phyloP scores from a whole-genome alignment of 2,888 invertebrate species.

The Mythimna pallens region DNA sequence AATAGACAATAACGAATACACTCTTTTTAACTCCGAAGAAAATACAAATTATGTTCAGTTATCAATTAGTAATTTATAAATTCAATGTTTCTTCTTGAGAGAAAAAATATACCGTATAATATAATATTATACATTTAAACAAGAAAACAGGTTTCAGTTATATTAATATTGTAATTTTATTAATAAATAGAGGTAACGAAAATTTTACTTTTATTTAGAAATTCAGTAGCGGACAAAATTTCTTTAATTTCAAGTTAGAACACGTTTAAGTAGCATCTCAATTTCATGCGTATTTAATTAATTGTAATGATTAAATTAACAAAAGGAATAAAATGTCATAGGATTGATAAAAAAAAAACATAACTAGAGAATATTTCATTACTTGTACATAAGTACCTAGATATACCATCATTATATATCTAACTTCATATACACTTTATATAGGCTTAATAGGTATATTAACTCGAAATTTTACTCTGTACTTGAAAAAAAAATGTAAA shows the following conservation, averaged over 20 bases:
- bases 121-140: too few relatives aligned
- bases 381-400: slow-evolving; percentile 53
- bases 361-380: slow-evolving; percentile 37
- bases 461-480: slow-evolving; percentile 47
- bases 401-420: slow-evolving; percentile 44
- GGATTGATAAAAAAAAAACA: slow-evolving; percentile 15
- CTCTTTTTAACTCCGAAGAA: slow-evolving; percentile 19
- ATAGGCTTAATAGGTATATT: slow-evolving; percentile 42
- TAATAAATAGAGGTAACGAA: not conserved
- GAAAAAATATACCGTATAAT: not conserved
- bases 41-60: slow-evolving; percentile 11
- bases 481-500: slow-evolving; percentile 50
- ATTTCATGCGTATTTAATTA: not conserved
- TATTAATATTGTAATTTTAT: not conserved
- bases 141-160: not conserved
- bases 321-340: slow-evolving; percentile 3
- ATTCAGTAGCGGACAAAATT: not conserved
- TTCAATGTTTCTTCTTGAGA: slow-evolving; percentile 8
- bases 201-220: not conserved
- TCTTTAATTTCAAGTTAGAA: not conserved
- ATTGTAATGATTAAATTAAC: not conserved
- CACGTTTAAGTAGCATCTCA: not conserved
- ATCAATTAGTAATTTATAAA: not conserved
- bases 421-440: slow-evolving; percentile 34
- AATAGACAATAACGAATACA: slow-evolving; percentile 59